These are phyloP conservation scores for Notodonta dromedarius DNA, from an alignment of 2,888 invertebrate species.

Conservation along the genomic window DNA sequence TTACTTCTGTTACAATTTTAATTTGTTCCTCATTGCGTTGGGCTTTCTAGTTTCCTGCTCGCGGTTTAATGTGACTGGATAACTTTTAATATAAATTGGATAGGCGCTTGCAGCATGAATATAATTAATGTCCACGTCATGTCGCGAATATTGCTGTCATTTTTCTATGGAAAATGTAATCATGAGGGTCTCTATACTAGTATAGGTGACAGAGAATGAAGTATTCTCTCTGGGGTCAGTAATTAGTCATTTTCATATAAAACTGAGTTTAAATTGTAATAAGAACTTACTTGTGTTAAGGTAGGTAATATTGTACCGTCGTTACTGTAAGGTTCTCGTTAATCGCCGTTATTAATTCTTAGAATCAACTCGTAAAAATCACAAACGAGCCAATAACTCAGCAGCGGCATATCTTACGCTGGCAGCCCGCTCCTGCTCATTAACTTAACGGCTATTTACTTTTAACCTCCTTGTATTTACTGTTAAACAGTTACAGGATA, in stretches of 20 bases:
- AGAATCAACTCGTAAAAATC: constrained; percentile 4
- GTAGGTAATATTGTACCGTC: neutral
- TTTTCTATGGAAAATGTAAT: no score
- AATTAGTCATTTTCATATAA: no score
- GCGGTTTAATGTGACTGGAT: neutral
- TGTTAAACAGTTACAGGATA: neutral
- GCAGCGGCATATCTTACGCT: neutral
- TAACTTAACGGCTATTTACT: constrained; percentile 1
- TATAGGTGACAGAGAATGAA: no score
- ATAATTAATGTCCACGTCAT: no score
- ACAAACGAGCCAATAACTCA: constrained; percentile 1
- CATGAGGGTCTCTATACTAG: no score
- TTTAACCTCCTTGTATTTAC: constrained; percentile 1
- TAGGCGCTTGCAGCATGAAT: no score
- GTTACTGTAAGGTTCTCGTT: neutral
- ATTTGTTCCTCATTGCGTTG: constrained; percentile 32
- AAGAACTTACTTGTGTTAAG: no score
- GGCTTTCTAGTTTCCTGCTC: neutral
- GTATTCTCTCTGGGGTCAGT: no score
- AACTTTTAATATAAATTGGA: neutral
- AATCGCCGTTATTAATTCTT: neutral
- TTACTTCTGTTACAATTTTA: constrained; percentile 20
- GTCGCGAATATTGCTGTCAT: no score
- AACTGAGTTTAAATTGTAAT: no score
- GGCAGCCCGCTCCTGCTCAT: neutral